Evolutionary conservation across 2,797 vertebrate species (phyloP).

Genomic region (Zalophus californianus): DNA sequence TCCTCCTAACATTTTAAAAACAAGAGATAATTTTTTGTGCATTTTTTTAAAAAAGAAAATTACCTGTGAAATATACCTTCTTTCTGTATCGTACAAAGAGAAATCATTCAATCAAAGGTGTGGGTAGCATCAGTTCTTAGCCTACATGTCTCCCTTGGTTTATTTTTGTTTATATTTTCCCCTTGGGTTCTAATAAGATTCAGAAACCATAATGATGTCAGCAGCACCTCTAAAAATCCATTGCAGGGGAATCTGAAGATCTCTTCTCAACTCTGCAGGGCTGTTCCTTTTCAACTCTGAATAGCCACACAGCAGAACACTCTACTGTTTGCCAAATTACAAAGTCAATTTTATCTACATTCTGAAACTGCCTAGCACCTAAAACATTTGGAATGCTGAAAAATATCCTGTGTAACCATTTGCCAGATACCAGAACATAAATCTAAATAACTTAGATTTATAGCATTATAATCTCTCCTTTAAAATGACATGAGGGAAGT

Average conservation of each 20-base stretch:
- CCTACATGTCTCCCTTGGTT: neutral
- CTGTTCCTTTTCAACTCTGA: neutral
- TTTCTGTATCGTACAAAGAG: conserved; percentile 22
- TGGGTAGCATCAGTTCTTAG: neutral
- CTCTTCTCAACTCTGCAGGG: neutral
- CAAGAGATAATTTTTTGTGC: neutral
- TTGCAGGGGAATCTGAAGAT: neutral
- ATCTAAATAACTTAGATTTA: conserved; percentile 74
- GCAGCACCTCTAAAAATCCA: neutral
- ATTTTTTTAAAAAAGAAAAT: neutral
- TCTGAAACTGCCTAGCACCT: conserved; percentile 32
- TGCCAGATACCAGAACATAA: conserved; percentile 2
- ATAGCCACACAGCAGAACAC: neutral
- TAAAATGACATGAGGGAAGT: conserved; percentile 68
- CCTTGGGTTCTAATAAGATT: neutral
- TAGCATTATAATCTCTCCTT: conserved; percentile 41
- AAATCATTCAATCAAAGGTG: neutral
- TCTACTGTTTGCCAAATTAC: conserved; percentile 15
- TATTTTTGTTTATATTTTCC: conserved; percentile 47
- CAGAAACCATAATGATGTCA: neutral
- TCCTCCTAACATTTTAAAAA: neutral
- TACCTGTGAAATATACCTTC: neutral
- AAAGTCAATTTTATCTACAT: conserved; percentile 28
- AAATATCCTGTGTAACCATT: conserved; percentile 28
- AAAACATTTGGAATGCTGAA: conserved; percentile 41